Evolutionary conservation across 2,888 invertebrate genomes (phyloP).

Genomic region (Carcina quercana): DNA sequence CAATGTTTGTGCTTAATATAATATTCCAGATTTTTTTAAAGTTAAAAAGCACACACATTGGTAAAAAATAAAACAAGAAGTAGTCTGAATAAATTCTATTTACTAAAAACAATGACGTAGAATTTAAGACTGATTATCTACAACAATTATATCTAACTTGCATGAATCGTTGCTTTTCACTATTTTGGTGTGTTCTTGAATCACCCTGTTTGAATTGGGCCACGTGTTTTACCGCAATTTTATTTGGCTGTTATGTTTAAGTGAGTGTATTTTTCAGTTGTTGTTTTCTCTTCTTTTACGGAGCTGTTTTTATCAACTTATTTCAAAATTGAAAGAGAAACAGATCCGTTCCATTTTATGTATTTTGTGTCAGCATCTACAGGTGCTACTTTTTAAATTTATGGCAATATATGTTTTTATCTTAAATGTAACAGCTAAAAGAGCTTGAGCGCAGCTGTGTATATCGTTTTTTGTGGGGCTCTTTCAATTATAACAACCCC

Average conservation of each 20-base stretch:
- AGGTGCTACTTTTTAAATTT: background rate
- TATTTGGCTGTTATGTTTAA: constrained; percentile 58
- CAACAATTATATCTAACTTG: constrained; percentile 1
- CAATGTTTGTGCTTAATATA: background rate
- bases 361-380: background rate
- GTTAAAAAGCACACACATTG: background rate
- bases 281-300: constrained; percentile 5
- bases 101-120: background rate
- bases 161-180: constrained; percentile 22
- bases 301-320: background rate
- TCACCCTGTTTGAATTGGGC: constrained; percentile 18
- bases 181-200: constrained; percentile 14
- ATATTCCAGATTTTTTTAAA: background rate
- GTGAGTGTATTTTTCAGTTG: constrained; percentile 20
- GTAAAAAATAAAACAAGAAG: background rate
- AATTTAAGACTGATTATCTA: background rate
- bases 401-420: constrained; percentile 13
- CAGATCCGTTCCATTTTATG: background rate
- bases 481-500: constrained; percentile 5
- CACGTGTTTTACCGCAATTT: constrained; percentile 28
- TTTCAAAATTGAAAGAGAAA: background rate
- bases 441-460: constrained; percentile 69
- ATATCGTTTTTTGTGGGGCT: constrained; percentile 66
- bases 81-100: background rate
- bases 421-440: constrained; percentile 60